Evolutionary conservation across 1,140 invertebrate genomes (phyloP).

Genomic region (Tetramorium alpestre): DNA sequence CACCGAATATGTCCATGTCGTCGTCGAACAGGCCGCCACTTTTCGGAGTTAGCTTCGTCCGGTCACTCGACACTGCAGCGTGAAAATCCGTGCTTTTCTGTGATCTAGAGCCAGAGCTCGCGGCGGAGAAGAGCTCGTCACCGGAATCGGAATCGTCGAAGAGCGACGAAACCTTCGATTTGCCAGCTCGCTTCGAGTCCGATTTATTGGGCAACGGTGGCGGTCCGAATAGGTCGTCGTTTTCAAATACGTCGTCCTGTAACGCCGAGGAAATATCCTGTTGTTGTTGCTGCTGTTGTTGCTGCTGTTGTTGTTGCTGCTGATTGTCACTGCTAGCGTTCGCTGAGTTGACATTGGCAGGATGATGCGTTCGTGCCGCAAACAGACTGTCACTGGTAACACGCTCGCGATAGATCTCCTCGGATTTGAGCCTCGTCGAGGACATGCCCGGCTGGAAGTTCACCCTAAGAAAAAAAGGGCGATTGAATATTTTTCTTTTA

Average conservation of each 20-base stretch:
- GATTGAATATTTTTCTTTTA: background rate
- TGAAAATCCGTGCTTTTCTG: conserved; percentile 76
- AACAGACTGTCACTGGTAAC: conserved; percentile 78
- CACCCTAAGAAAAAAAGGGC: conserved; percentile 58
- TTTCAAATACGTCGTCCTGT: conserved; percentile 73
- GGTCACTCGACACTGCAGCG: conserved; percentile 42
- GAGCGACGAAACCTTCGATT: conserved; percentile 74
- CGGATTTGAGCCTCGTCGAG: conserved; percentile 76
- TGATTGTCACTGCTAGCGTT: conserved; percentile 53
- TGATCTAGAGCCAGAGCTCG: conserved; percentile 77
- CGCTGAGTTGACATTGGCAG: conserved; percentile 15
- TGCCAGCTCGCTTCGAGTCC: conserved; percentile 67
- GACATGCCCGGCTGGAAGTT: conserved; percentile 74
- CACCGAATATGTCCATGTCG: conserved; percentile 74
- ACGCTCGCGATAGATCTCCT: conserved; percentile 77
- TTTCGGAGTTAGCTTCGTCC: conserved; percentile 52
- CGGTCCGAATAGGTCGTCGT: conserved; percentile 80
- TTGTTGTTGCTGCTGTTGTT: conserved; percentile 17
- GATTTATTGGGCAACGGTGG: conserved; percentile 76
- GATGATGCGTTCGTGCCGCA: conserved; percentile 11
- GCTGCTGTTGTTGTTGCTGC: background rate
- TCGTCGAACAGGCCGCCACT: conserved; percentile 75
- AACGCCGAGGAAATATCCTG: background rate
- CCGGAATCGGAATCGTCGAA: conserved; percentile 81
- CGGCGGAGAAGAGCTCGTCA: conserved; percentile 79